Percentiles rank a stretch among this genome's conserved stretches.
Conservation (phyloP, 2,888 invertebrate species). For the Mesoligia furuncula region DNA sequence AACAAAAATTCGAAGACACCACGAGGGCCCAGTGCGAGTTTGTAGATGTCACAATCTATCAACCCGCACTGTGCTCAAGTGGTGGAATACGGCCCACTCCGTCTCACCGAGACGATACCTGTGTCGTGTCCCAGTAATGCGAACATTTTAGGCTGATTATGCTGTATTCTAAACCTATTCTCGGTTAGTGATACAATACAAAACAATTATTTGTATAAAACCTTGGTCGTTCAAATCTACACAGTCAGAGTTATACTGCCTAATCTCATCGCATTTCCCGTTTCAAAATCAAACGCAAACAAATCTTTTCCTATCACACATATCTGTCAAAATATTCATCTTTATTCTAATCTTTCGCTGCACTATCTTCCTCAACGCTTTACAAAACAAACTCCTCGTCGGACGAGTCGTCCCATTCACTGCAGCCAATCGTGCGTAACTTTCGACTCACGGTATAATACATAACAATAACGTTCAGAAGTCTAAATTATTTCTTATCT, state of each 20-base stretch:
- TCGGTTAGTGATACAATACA: neutral
- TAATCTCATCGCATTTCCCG: neutral
- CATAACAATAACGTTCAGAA: conserved; percentile 25
- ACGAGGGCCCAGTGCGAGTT: no score
- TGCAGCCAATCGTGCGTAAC: conserved; percentile 49
- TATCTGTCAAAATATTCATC: conserved; percentile 15
- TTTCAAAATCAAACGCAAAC: neutral
- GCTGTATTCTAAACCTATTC: neutral
- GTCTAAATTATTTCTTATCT: neutral
- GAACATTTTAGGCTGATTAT: neutral
- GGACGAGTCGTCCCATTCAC: conserved; percentile 43
- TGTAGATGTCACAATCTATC: no score
- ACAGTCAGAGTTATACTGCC: no score
- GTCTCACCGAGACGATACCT: no score
- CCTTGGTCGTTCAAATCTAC: neutral
- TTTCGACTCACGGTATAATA: conserved; percentile 45
- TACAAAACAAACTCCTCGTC: conserved; percentile 42
- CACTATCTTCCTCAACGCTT: conserved; percentile 17
- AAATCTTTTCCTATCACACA: neutral
- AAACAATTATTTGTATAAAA: neutral
- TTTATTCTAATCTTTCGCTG: conserved; percentile 20
- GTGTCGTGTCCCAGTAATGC: no score
- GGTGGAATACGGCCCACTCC: no score
- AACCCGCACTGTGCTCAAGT: no score
- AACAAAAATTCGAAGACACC: no score